Base-by-base conservation (phyloP, 2,888 invertebrate genomes). In the Ophioninae sp. region DNA sequence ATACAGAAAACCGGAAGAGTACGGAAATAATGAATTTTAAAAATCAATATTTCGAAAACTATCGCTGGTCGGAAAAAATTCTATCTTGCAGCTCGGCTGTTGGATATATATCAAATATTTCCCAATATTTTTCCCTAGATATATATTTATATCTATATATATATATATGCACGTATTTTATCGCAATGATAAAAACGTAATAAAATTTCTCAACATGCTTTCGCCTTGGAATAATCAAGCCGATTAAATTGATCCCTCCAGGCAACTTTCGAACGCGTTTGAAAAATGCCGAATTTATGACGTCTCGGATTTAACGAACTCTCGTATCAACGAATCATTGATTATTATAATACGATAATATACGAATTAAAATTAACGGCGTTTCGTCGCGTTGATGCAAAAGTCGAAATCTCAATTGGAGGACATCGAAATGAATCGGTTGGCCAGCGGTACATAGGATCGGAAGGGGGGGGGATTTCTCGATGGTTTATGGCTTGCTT, bases 181-280 rank as follows among this genome's bases (percentile, higher is more conserved):
- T 51, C 13, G 51, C 17, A 2, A 51, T 51, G 13, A 51, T 6
- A 51, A 51, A 51, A 17, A 6, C 51, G 51, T 5, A 51, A 51
- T 51, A 51, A 51, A 51, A 51, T 51, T 3, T 51, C 51, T 51
- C 13, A 51, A 51, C 17, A 13, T 51, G 51, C 2, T 51, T 51
- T 51, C 6, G 51, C 17, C 51, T 51, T 51, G 51, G 51, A 51
- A 51, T 17, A 51, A 51, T n/a, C 59, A 58, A 65, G 58, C 67
- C 65, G 58, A 67, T 23, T 69, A 69, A 58, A 61, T 78, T 13
- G 13, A 17, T 9, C n/a, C 22, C 64, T 17, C 65, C n/a, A 41
- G 39, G 61, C 22, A 20, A 20, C 17, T 51, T 51, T 51, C 51
- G 51, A 51, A 51, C 13, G 17, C 13, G 13, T 51, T 51, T 51